phyloP scores from a whole-genome alignment of 2,113 vertebrate species.

The Geococcyx californianus region DNA sequence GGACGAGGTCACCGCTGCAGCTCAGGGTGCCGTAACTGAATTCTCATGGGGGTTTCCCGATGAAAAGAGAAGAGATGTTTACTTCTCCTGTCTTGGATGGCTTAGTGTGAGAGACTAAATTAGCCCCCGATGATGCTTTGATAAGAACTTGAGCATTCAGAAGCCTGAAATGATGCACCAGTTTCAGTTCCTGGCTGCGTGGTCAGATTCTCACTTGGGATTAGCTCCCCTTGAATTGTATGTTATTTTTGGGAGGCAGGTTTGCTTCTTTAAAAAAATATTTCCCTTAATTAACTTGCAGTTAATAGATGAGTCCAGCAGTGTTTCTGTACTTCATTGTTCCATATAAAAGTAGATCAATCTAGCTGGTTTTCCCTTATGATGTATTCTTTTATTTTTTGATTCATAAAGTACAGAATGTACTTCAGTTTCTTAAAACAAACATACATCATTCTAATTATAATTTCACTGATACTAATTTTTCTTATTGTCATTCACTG shows the following conservation, averaged over 20 bases:
- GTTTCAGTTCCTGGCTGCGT: background rate
- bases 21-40: no score
- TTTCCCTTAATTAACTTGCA: background rate
- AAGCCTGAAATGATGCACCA: background rate
- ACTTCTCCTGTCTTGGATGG: background rate
- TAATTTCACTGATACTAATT: background rate
- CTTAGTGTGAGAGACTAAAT: background rate
- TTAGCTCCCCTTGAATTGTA: background rate
- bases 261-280: background rate
- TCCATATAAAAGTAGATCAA: background rate
- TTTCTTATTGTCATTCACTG: constrained; percentile 32
- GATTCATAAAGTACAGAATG: constrained; percentile 26
- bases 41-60: background rate
- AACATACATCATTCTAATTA: constrained; percentile 7
- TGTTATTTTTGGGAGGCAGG: background rate
- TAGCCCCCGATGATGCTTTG: background rate
- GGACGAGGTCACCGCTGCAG: fast-evolving
- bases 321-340: background rate
- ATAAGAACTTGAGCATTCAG: background rate
- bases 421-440: constrained; percentile 16
- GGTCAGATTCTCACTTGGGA: background rate
- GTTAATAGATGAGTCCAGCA: background rate
- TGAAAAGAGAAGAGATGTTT: no score
- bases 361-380: background rate
- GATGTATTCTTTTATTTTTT: constrained; percentile 14